These are phyloP conservation scores for Dasypogon diadema DNA, from an alignment of 2,888 invertebrate genomes.

Conservation along the genomic window DNA sequence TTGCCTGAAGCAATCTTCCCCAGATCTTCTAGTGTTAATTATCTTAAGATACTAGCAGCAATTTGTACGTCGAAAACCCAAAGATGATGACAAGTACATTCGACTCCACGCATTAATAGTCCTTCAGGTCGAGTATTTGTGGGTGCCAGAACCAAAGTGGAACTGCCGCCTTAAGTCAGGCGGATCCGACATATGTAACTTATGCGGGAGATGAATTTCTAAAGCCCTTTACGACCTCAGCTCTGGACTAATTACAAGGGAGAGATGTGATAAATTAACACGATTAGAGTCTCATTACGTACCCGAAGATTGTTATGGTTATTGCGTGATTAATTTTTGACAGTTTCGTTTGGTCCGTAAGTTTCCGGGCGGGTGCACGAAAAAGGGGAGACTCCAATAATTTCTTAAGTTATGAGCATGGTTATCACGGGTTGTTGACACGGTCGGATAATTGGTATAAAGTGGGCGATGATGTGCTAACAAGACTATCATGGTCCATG, in stretches of 20 bases:
- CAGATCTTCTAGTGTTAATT: neutral
- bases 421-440: constrained; percentile 38
- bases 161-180: neutral
- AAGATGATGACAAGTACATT: neutral
- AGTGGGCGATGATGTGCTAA: constrained; percentile 34
- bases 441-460: constrained; percentile 21
- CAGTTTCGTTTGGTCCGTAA: constrained; percentile 14
- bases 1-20: neutral
- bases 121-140: no score
- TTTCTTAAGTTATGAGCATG: constrained; percentile 14
- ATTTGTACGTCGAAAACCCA: neutral
- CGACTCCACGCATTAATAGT: neutral
- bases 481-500: constrained; percentile 12
- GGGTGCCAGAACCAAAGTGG: neutral
- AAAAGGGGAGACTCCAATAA: neutral
- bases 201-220: constrained; percentile 38
- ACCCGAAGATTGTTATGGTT: constrained; percentile 29
- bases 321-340: constrained; percentile 50
- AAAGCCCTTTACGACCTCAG: constrained; percentile 24
- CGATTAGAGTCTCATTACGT: constrained; percentile 45
- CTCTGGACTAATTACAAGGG: constrained; percentile 34
- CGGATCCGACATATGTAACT: constrained; percentile 22
- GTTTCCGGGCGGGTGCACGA: neutral
- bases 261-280: constrained; percentile 47
- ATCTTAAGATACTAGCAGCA: neutral